phyloP scores from a whole-genome alignment of 2,888 invertebrate species.

The Dasysyrphus albostriatus region DNA sequence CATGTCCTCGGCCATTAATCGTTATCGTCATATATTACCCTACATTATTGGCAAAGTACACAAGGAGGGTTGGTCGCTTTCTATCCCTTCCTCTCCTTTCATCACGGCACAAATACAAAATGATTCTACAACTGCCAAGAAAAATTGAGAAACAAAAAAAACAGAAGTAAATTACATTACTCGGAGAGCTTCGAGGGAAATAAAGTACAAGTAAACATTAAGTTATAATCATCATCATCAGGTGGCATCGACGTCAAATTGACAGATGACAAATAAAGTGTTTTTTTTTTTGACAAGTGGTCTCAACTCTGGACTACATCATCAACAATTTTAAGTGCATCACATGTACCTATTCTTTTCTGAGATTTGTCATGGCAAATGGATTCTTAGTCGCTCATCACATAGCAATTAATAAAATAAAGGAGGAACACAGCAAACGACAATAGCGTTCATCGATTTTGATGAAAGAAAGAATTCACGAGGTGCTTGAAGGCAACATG shows the following conservation, averaged over 20 bases:
- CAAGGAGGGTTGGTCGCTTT: background rate
- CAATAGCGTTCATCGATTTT: slow-evolving; percentile 41
- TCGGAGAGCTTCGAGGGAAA: background rate
- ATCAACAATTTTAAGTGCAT: background rate
- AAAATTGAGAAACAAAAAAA: slow-evolving; percentile 4
- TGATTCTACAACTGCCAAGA: slow-evolving; percentile 29
- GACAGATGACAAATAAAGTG: background rate
- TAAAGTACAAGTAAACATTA: background rate
- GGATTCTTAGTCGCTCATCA: slow-evolving; percentile 8
- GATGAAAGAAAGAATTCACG: slow-evolving; percentile 3
- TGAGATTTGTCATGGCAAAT: background rate
- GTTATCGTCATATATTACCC: slow-evolving; percentile 42
- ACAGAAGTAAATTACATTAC: slow-evolving; percentile 6
- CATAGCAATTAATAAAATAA: slow-evolving; percentile 42
- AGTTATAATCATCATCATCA: background rate
- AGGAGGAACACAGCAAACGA: slow-evolving; percentile 16
- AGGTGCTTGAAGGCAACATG: slow-evolving; percentile 11
- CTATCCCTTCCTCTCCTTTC: background rate
- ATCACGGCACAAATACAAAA: background rate
- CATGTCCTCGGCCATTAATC: slow-evolving; percentile 32
- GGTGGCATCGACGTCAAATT: slow-evolving; percentile 1
- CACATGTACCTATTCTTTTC: background rate
- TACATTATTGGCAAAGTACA: background rate
- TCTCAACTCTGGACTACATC: background rate
- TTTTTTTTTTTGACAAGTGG: slow-evolving; percentile 1